phyloP scores from a whole-genome alignment of 2,113 vertebrate genomes.

The Acinonyx jubatus region DNA sequence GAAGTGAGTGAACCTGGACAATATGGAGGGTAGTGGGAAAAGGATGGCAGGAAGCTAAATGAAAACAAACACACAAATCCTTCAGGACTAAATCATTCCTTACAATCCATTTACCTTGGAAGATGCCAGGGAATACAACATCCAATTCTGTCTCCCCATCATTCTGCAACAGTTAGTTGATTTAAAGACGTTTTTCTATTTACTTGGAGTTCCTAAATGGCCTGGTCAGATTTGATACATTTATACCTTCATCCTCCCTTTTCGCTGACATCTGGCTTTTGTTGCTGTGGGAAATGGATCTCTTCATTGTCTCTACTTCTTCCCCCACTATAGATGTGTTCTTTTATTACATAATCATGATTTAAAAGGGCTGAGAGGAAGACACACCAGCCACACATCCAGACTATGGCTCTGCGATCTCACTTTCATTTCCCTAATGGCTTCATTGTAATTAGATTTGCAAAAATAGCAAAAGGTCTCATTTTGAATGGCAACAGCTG shows the following conservation, averaged over 20 bases:
- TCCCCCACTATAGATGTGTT: conserved; percentile 33
- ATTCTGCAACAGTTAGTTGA: neutral
- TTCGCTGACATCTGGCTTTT: neutral
- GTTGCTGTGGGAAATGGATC: conserved; percentile 14
- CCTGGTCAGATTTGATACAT: neutral
- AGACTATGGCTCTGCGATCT: conserved; percentile 73
- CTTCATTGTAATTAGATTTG: conserved; percentile 88
- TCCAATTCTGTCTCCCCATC: neutral
- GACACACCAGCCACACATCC: conserved; percentile 74
- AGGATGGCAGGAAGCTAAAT: neutral
- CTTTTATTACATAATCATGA: conserved; percentile 66
- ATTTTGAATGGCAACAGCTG: conserved; percentile 90
- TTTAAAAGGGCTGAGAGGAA: conserved; percentile 74
- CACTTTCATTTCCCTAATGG: conserved; percentile 86
- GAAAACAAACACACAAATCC: neutral
- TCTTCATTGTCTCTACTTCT: conserved; percentile 5
- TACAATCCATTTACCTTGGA: neutral
- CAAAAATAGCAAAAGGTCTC: conserved; percentile 88
- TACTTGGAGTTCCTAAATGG: neutral
- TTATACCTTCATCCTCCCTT: neutral
- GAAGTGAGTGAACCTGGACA: neutral
- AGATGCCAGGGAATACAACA: neutral
- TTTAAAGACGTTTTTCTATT: neutral
- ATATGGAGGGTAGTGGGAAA: neutral
- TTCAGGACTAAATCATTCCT: neutral